phyloP scores from a whole-genome alignment of 2,797 vertebrate species.

The Lacerta agilis region DNA sequence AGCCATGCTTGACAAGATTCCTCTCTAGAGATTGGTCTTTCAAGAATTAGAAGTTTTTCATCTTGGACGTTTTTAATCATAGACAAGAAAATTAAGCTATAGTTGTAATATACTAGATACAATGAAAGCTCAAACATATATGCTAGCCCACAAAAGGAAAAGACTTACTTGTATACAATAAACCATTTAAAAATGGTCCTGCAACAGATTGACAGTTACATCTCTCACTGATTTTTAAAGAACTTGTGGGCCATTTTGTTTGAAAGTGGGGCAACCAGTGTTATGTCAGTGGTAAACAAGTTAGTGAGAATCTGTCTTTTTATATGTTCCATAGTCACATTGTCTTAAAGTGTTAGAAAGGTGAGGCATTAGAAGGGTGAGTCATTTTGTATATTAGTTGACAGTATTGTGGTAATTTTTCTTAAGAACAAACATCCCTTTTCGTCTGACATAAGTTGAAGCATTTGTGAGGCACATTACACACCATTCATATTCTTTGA shows the following conservation, averaged over 20 bases:
- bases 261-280: background rate
- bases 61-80: background rate
- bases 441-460: background rate
- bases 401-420: background rate
- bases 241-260: background rate
- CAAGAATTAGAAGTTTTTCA: background rate
- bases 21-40: background rate
- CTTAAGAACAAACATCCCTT: background rate
- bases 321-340: background rate
- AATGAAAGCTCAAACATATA: too few relatives aligned
- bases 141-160: background rate
- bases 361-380: background rate
- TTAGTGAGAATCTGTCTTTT: background rate
- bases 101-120: background rate
- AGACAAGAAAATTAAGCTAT: background rate
- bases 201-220: background rate
- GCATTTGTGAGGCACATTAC: background rate
- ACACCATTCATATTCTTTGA: background rate
- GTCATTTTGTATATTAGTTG: background rate
- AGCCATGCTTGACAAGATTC: background rate
- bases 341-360: background rate
- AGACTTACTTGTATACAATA: background rate
- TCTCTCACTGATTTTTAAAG: background rate
- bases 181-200: background rate
- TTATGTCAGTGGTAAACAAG: background rate